These are phyloP conservation scores for Tenthredo notha DNA, from an alignment of 2,888 invertebrate genomes.

Conservation along the genomic window DNA sequence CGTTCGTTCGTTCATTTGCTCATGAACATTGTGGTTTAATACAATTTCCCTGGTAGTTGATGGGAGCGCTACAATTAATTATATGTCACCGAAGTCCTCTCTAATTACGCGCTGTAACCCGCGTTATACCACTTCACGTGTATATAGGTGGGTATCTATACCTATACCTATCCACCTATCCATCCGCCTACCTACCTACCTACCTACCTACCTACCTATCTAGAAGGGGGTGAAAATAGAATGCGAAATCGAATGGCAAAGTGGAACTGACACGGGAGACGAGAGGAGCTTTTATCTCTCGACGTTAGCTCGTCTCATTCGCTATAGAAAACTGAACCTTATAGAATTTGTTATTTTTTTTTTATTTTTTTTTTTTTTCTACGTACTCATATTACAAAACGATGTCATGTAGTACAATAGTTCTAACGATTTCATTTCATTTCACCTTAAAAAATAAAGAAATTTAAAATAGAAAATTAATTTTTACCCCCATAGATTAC, in stretches of 20 bases:
- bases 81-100: constrained; percentile 38
- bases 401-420: no score
- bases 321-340: background rate
- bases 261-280: background rate
- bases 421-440: no score
- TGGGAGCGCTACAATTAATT: constrained; percentile 47
- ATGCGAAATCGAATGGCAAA: constrained; percentile 23
- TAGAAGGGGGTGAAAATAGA: background rate
- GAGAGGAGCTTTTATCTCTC: background rate
- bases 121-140: constrained; percentile 7
- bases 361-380: background rate
- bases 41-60: constrained; percentile 33
- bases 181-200: background rate
- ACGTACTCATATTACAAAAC: no score
- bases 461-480: no score
- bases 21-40: constrained; percentile 4
- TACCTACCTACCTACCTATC: background rate
- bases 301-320: background rate
- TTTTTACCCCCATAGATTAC: no score
- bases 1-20: background rate
- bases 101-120: constrained; percentile 39
- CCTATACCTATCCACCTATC: background rate
- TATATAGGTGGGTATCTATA: background rate
- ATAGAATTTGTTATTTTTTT: background rate
- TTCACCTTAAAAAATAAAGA: no score